Percentiles rank a stretch among this genome's conserved stretches.
These are phyloP conservation scores for Rallus crepitans DNA, from an alignment of 2,797 vertebrate genomes.

Conservation along the genomic window DNA sequence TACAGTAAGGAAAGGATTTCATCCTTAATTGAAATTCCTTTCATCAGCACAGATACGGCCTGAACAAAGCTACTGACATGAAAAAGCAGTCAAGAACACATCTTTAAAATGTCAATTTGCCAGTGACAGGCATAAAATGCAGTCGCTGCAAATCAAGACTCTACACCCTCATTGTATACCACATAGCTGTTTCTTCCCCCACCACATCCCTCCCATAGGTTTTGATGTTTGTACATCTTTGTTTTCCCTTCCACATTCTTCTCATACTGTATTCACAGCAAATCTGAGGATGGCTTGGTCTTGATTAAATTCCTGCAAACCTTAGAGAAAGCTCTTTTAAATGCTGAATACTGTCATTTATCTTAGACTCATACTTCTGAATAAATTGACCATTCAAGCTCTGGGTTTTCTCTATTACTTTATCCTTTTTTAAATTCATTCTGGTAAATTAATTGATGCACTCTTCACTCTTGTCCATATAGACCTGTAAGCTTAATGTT, in stretches of 20 bases:
- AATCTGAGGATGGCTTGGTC: slow-evolving; percentile 21
- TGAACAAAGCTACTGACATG: slow-evolving; percentile 68
- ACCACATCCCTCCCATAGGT: not conserved
- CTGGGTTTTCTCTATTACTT: slow-evolving; percentile 14
- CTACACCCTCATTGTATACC: slow-evolving; percentile 18
- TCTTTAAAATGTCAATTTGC: slow-evolving; percentile 69
- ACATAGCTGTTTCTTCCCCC: not conserved
- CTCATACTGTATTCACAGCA: slow-evolving; percentile 46
- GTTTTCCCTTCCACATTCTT: slow-evolving; percentile 50
- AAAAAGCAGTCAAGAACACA: slow-evolving; percentile 66
- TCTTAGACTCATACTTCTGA: not conserved
- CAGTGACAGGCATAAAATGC: slow-evolving; percentile 67
- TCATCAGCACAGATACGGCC: slow-evolving; percentile 68
- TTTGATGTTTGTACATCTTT: slow-evolving; percentile 47
- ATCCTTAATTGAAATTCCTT: slow-evolving; percentile 74
- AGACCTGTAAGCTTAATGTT: not conserved
- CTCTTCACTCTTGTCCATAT: not conserved
- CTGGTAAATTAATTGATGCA: not conserved
- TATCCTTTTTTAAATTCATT: not conserved
- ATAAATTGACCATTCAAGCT: slow-evolving; percentile 22
- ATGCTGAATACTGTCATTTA: slow-evolving; percentile 22
- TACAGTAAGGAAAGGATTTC: slow-evolving; percentile 37
- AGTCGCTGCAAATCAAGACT: slow-evolving; percentile 49
- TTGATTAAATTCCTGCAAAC: slow-evolving; percentile 49
- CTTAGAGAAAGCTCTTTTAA: slow-evolving; percentile 38